Base-by-base conservation (phyloP, 2,113 vertebrate genomes). In the Peromyscus maniculatus region DNA sequence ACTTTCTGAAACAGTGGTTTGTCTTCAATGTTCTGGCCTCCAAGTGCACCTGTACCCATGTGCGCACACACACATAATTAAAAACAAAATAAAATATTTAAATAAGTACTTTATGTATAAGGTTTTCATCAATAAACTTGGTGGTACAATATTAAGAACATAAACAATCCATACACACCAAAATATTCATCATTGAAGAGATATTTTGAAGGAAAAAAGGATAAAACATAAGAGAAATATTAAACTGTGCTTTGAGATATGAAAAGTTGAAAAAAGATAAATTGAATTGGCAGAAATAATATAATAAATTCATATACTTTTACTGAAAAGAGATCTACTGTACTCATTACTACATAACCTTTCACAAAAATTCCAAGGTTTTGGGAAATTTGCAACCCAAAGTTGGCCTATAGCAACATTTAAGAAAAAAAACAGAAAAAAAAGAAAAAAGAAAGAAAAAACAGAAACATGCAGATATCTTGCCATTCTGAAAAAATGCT, bases 131-230 rank as follows among this genome's bases (percentile, higher is more conserved):
- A 87, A n/a, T 59, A 62, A 36, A 36, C 3, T 67, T 82, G 26
- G 22, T 69, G 62, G 39, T 21, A 22, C 43, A 83, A 62, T 46
- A 57, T 22, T 36, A 36, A 79, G 9, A 79, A 75, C 0, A 90
- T 62, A 82, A 92, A 52, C 3, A 92, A 80, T 55, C 8, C 9
- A 75, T 17, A 7, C 26, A 55, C 19, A 21, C 12, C 24, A 55
- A 72, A 79, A 12, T 57, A 79, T 55, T 43, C 12, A 59, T 82
- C 49, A 31, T 10, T 74, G 5, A 78, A 74, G 36, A 80, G 15
- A 80, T 74, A 87, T 62, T 96, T 62, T 90, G 64, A 94, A 92
- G 96, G 57, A 80, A 75, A 86, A 57, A 96, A 24, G 59, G 16
- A 1, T 52, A 8, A 92, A 46, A 55, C 1, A 46, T 17, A 17